Base-by-base conservation (phyloP, 2,797 vertebrate species). In the Naso thynnoides region DNA sequence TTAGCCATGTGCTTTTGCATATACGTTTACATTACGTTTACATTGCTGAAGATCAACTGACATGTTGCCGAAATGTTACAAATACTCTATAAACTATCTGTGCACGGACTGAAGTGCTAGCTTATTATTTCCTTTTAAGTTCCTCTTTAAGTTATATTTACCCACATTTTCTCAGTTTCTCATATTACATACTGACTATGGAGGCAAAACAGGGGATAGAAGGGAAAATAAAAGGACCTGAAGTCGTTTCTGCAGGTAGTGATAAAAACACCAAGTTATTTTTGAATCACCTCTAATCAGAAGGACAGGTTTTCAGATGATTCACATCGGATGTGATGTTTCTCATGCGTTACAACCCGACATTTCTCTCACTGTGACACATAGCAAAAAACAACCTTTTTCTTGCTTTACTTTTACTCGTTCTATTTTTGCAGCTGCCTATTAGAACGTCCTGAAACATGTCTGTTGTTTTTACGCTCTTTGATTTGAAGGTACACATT, bases 341-440 rank as follows among this genome's bases (percentile, higher is more conserved):
- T 47, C 38, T 69, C n/a, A 10, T 33, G 41, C 42, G n/a, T 76
- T 62, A 24, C 27, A 42, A 23, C 42, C 50, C 5, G 13, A 16
- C 19, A n/a, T 18, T 21, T 52, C 39, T 62, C 5, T n/a, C 23
- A 29, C 11, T 29, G 27, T 5, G 13, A 60, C 38, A 49, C 15
- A 14, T 0, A 44, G 52, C 19, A 4, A 42, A 27, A 14, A 44
- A 23, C n/a, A 24, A 13, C 2, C 0, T 2, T 33, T 52, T 16
- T 7, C 10, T 63, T 33, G 44, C 26, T 54, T 10, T 6, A 19
- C 39, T 36, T 68, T 70, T 38, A 5, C 16, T 24, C n/a, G 14
- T 36, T 64, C 82, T 59, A 73, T 71, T 79, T 73, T 60, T 15
- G 56, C 50, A 68, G 15, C 36, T 16, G 36, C 55, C 36, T 61